Percentiles rank a stretch among this genome's conserved stretches.
Evolutionary conservation across 2,113 vertebrate genomes (phyloP).

Genomic region (Romanogobio albipinnatus): DNA sequence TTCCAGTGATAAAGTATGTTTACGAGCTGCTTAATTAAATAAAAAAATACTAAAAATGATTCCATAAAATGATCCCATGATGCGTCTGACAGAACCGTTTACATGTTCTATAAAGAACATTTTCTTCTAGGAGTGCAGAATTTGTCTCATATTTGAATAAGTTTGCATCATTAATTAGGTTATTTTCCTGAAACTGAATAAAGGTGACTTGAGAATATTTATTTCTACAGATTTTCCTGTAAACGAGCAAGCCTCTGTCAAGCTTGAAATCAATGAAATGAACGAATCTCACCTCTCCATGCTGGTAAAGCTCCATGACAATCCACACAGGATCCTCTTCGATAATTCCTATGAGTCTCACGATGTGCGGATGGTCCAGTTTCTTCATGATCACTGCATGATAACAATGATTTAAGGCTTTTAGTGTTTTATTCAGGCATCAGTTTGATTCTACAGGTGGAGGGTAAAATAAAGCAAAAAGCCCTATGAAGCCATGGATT

Average conservation of each 20-base stretch:
- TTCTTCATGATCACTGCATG: constrained; percentile 88
- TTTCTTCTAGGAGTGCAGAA: no score
- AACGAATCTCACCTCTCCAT: constrained; percentile 82
- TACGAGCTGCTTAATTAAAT: no score
- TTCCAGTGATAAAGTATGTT: no score
- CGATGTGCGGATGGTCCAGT: constrained; percentile 91
- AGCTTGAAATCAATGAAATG: background rate
- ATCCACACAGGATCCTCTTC: constrained; percentile 92
- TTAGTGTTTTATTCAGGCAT: background rate
- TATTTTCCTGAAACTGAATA: no score
- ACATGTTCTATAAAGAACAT: no score
- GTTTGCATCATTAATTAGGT: no score
- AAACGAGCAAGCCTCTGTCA: background rate
- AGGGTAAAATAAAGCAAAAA: background rate
- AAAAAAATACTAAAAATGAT: no score
- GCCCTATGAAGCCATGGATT: no score
- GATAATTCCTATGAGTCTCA: constrained; percentile 87
- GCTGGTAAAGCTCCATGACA: constrained; percentile 90
- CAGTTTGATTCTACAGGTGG: background rate
- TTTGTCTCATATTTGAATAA: no score
- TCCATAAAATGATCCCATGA: no score
- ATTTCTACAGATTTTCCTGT: background rate
- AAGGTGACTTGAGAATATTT: background rate
- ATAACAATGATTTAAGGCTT: background rate
- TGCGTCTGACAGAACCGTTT: no score